phyloP scores from a whole-genome alignment of 2,797 vertebrate genomes.

The Microchirus variegatus region DNA sequence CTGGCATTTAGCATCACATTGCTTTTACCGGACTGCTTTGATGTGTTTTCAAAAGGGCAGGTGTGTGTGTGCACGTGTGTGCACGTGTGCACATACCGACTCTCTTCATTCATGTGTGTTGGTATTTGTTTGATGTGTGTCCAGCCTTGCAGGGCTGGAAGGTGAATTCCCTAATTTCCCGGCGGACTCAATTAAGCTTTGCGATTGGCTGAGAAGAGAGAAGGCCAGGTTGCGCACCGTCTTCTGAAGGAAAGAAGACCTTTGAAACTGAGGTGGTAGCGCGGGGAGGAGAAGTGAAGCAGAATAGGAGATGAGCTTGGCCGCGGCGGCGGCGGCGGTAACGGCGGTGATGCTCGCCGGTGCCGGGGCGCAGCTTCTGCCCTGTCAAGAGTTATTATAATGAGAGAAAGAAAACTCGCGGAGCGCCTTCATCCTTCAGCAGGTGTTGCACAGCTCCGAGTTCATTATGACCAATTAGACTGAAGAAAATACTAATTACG shows the following conservation, averaged over 20 bases:
- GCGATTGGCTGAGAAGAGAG: slow-evolving; percentile 81
- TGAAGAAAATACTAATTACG: slow-evolving; percentile 78
- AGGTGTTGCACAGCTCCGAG: slow-evolving; percentile 68
- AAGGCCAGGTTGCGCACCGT: slow-evolving; percentile 75
- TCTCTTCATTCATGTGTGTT: slow-evolving; percentile 71
- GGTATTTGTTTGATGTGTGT: slow-evolving; percentile 83
- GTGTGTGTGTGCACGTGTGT: slow-evolving; percentile 38
- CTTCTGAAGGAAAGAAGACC: slow-evolving; percentile 78
- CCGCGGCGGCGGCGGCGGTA: slow-evolving; percentile 67
- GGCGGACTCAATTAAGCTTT: slow-evolving; percentile 81
- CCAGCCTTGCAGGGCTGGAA: slow-evolving; percentile 79
- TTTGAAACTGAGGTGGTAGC: slow-evolving; percentile 75
- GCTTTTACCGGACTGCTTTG: slow-evolving; percentile 72
- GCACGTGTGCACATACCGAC: slow-evolving; percentile 2
- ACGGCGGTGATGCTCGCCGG: slow-evolving; percentile 37
- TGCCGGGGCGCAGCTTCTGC: slow-evolving; percentile 55
- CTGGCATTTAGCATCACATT: slow-evolving; percentile 77
- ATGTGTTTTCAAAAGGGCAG: slow-evolving; percentile 77
- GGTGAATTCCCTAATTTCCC: slow-evolving; percentile 83
- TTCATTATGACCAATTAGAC: slow-evolving; percentile 79
- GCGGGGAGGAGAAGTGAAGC: slow-evolving; percentile 63
- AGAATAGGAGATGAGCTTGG: slow-evolving; percentile 78
- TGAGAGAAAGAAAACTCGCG: slow-evolving; percentile 64
- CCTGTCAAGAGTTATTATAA: slow-evolving; percentile 69
- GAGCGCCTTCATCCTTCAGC: slow-evolving; percentile 66